These are phyloP conservation scores for Dicyrtoma fusca DNA, from an alignment of 2,888 invertebrate species.

Conservation along the genomic window DNA sequence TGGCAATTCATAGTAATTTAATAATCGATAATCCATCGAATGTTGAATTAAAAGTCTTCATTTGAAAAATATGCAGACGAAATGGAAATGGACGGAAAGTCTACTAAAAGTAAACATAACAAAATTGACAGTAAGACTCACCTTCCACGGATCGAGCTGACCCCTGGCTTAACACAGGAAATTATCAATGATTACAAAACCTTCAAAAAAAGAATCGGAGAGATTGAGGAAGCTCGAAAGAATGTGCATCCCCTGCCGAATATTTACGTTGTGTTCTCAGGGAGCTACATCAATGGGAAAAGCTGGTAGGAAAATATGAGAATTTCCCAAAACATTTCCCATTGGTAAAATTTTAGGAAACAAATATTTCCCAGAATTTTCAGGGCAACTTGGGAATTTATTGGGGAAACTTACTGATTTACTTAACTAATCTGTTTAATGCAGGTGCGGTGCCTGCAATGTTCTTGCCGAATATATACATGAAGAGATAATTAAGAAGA, in stretches of 20 bases:
- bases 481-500: neutral
- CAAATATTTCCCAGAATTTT: neutral
- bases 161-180: slow-evolving; percentile 2
- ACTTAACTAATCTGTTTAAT: neutral
- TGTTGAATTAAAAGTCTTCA: too few relatives aligned
- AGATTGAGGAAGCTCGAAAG: neutral
- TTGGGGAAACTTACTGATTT: neutral
- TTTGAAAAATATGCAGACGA: too few relatives aligned
- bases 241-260: neutral
- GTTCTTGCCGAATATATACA: neutral
- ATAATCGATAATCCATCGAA: too few relatives aligned
- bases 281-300: neutral
- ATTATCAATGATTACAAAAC: neutral
- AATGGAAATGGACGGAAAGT: too few relatives aligned
- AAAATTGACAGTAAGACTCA: too few relatives aligned
- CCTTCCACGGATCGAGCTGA: neutral
- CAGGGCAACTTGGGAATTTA: neutral
- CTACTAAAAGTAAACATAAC: too few relatives aligned
- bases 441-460: neutral
- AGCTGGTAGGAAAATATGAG: neutral
- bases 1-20: too few relatives aligned
- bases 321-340: too few relatives aligned
- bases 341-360: too few relatives aligned
- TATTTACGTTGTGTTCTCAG: neutral
- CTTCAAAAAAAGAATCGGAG: neutral